Base-by-base conservation (phyloP, 2,113 vertebrate genomes). In the Cottus gobio region DNA sequence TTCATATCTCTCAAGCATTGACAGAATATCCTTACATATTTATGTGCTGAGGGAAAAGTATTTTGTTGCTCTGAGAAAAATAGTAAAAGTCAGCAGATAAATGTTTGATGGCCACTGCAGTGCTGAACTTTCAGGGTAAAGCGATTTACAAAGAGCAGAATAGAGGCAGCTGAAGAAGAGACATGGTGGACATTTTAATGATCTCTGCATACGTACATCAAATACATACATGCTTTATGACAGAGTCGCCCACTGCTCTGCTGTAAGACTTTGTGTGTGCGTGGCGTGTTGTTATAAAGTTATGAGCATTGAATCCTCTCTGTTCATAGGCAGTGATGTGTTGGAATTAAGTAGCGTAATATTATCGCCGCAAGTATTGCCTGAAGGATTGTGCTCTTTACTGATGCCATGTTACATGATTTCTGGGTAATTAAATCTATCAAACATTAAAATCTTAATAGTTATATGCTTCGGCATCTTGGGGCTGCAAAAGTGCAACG, bases 81-180 rank as follows among this genome's bases (percentile, higher is more conserved):
- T 81, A 68, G 82, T 83, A 89, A 92, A 90, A 90, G 87, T 91
- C 86, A 82, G 62, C 68, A 4, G 58, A 2, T 93, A 66, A 93
- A 93, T 92, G 73, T 92, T 94, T 94, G 70, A 93, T 91, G 69
- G 81, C 39, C 5, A 26, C 87, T 63, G 81, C 67, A 62, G 71
- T 65, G 75, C 76, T 85, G 87, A 83, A 91, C 88, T 86, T 88
- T 84, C 15, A 71, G 54, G 67, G 75, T 74, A 39, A 44, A 84
- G 50, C 31, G 15, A 71, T 15, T 54, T 66, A 82, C 50, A 36
- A 80, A 81, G 60, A 46, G 30, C 22, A 65, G 39, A 28, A 70
- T 31, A 52, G 54, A 70, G 24, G 26, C 62, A 26, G 42, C 11
- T 26, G 31, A 36, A 12, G 28, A 80, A 39, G 24, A 68, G 54